A percentile compares a stretch with the other conserved stretches of the same genome.
These are phyloP conservation scores for Vidua chalybeata DNA, from an alignment of 2,113 vertebrate species.

Conservation along the genomic window DNA sequence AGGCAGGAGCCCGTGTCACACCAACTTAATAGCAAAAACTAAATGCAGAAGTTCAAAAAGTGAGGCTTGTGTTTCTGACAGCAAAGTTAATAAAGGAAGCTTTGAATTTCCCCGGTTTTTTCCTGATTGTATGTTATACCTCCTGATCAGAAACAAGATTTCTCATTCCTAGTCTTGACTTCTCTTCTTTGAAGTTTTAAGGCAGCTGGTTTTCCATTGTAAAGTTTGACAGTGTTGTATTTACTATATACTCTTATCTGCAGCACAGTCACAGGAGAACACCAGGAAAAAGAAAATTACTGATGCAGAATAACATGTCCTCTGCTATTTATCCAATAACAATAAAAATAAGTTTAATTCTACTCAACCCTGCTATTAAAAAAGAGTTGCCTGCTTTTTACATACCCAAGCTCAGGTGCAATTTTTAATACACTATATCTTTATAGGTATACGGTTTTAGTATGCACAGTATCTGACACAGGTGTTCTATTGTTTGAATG, in stretches of 20 bases:
- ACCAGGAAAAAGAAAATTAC: background rate
- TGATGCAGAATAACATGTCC: background rate
- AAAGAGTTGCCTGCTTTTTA: background rate
- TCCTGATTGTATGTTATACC: background rate
- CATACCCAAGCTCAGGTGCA: background rate
- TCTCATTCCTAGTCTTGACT: background rate
- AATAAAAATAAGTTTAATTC: background rate
- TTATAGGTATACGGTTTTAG: background rate
- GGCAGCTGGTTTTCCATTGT: background rate
- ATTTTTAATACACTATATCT: background rate
- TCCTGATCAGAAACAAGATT: background rate
- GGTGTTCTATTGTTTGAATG: too few relatives aligned
- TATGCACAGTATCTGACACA: background rate
- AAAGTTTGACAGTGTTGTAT: background rate
- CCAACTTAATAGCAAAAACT: background rate
- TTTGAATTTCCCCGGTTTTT: background rate
- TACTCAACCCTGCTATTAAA: background rate
- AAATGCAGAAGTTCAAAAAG: conserved; percentile 42
- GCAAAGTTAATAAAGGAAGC: background rate
- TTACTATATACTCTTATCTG: background rate
- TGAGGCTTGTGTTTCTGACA: conserved; percentile 13
- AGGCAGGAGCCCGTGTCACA: conserved; percentile 5
- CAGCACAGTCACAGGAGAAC: background rate
- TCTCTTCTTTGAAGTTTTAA: background rate
- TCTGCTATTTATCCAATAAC: background rate